Conservation (phyloP, 2,888 invertebrate genomes). For the Caenorhabditis sp. region DNA sequence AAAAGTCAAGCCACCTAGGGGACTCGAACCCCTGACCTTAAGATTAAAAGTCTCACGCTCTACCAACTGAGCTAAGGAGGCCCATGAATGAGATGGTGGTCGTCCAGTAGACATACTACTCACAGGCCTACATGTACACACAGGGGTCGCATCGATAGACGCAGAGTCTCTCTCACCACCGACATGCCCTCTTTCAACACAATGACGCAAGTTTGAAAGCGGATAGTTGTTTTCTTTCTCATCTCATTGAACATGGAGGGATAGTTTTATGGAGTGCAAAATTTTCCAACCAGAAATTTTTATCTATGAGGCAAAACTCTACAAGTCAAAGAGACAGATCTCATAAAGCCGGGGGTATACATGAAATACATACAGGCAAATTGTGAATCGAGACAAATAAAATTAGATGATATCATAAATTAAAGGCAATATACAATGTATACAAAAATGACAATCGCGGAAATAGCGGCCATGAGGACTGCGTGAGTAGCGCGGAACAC, state of each 20-base stretch:
- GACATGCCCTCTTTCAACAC: too few relatives aligned
- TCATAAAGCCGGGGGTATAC: slow-evolving; percentile 51
- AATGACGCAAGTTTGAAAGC: background rate
- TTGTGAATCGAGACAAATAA: background rate
- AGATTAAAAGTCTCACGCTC: slow-evolving; percentile 79
- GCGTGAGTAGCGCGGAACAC: slow-evolving; percentile 82
- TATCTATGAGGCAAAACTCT: slow-evolving; percentile 48
- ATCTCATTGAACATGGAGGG: background rate
- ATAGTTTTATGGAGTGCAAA: background rate
- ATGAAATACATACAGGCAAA: slow-evolving; percentile 24
- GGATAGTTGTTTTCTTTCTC: background rate
- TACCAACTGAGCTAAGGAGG: slow-evolving; percentile 79
- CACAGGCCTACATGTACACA: background rate
- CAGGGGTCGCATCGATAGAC: background rate
- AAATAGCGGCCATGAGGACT: slow-evolving; percentile 74
- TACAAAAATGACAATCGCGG: slow-evolving; percentile 77
- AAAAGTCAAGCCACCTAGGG: slow-evolving; percentile 72
- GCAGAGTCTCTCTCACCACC: background rate
- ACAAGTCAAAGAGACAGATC: slow-evolving; percentile 48
- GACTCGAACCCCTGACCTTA: slow-evolving; percentile 75
- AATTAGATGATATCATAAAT: slow-evolving; percentile 22
- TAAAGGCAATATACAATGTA: slow-evolving; percentile 66
- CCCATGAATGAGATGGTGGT: slow-evolving; percentile 13
- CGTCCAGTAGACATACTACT: background rate
- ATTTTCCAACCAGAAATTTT: slow-evolving; percentile 31